Evolutionary conservation across 35 echinoderm and acorn worm genomes (phyloP), one percentile per base, ranked within the genome.

Genomic region (Anneissia japonica): DNA sequence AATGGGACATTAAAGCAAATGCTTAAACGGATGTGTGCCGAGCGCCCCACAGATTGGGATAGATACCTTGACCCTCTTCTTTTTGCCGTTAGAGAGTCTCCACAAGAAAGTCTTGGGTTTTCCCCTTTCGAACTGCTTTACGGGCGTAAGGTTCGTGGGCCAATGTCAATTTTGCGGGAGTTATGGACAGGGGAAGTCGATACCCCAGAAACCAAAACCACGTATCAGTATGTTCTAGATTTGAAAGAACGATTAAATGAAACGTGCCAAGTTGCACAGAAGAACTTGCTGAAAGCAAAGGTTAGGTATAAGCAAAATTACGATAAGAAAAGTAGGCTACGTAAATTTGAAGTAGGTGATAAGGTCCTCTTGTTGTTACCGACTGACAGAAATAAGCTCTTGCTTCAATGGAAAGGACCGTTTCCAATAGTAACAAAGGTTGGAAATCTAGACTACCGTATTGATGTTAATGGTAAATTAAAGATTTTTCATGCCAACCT

Each of bases 1-100:
- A 93, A 93, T 90, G 92, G 87, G 11, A 89, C 74, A 0, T 36
- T 93, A 34, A 93, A 93, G 77, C 33, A 29, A 0, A 92, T 92
- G 90, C 72, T 92, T 21, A 92, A 87, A 39, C 34, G 74, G 14
- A 81, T 87, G 77, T 87, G 85, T 83, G 83, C 74, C 17, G 90
- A 92, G 33, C 77, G 79, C 26, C 90, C 90, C 39, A 46, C 28
- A 31, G 90, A 87, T 34, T 87, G 85, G 90, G 85, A 92, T 77
- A 31, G 90, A 39, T 92, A 92, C 72, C 40, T 92, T 23, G 73
- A 72, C n/a, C 90, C 85, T 13, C 39, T 92, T 26, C 29, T 92
- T 0, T 92, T 92, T 35, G 90, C 90, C 26, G 73, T 82, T 72
- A 74, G 90, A 12, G 90, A 92, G 43, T 46, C 80, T 23, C 85